Conservation (phyloP, 1,140 invertebrate species). For the Panagrolaimus sp. region DNA sequence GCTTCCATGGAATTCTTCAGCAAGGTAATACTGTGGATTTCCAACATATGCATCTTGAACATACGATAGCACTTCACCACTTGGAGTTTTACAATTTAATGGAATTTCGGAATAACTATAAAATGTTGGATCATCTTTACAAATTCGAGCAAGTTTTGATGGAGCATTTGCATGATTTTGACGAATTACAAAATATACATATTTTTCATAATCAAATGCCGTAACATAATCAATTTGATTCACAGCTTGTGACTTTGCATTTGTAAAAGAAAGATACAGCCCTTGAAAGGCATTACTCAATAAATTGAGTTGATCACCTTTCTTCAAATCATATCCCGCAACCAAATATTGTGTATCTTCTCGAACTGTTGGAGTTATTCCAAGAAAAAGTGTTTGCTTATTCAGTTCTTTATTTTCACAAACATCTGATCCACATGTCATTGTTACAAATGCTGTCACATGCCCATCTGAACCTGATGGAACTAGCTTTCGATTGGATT, state of each 20-base stretch:
- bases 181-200: conserved; percentile 8
- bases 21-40: conserved; percentile 55
- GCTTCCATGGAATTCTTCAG: conserved; percentile 44
- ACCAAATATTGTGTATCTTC: conserved; percentile 4
- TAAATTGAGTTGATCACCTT: neutral
- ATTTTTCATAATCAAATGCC: conserved; percentile 10
- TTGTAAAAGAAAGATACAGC: neutral
- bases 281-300: conserved; percentile 5
- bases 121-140: conserved; percentile 53
- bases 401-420: neutral
- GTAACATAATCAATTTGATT: conserved; percentile 2
- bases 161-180: neutral
- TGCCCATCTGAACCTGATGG: neutral
- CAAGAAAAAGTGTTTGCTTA: neutral
- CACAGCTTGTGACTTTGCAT: neutral
- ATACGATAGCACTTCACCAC: conserved; percentile 38
- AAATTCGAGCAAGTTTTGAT: conserved; percentile 30
- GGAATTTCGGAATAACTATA: conserved; percentile 57
- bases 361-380: neutral
- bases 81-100: conserved; percentile 44
- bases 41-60: conserved; percentile 50
- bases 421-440: conserved; percentile 1
- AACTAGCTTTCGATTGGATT: conserved; percentile 6
- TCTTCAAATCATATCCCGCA: conserved; percentile 8
- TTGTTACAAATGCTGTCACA: conserved; percentile 6